A percentile compares a stretch with the other conserved stretches of the same genome.
Conservation (phyloP, 2,113 vertebrate species). For the Saimiri boliviensis region DNA sequence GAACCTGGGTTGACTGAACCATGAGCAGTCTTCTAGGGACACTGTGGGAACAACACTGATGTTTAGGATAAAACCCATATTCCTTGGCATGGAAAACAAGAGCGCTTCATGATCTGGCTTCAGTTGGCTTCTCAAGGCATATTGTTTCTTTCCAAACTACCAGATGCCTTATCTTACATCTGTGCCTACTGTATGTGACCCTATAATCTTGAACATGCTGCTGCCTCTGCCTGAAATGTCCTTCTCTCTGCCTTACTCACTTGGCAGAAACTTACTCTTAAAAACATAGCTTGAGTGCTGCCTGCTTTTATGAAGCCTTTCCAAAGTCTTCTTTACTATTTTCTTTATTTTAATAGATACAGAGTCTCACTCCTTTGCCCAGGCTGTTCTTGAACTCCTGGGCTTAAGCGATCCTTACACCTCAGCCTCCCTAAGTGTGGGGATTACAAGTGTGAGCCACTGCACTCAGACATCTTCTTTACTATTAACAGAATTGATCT, state of each 20-base stretch:
- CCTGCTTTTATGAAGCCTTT: neutral
- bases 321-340: neutral
- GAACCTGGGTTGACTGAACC: neutral
- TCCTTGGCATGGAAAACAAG: neutral
- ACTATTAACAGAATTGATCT: neutral
- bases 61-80: neutral
- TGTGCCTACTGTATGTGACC: neutral
- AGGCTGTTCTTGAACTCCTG: too few species aligned
- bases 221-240: neutral
- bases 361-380: too few species aligned
- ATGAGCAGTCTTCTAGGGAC: neutral
- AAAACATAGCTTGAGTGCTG: neutral
- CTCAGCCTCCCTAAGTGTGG: too few species aligned
- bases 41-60: neutral
- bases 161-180: neutral
- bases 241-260: neutral
- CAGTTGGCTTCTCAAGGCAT: neutral
- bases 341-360: too few species aligned
- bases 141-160: neutral
- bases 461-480: neutral
- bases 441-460: too few species aligned
- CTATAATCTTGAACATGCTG: neutral
- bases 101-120: neutral
- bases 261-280: neutral
- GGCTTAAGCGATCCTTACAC: too few species aligned